Evolutionary conservation across 2,797 vertebrate genomes (phyloP).

Genomic region (Enteromius anoplus): DNA sequence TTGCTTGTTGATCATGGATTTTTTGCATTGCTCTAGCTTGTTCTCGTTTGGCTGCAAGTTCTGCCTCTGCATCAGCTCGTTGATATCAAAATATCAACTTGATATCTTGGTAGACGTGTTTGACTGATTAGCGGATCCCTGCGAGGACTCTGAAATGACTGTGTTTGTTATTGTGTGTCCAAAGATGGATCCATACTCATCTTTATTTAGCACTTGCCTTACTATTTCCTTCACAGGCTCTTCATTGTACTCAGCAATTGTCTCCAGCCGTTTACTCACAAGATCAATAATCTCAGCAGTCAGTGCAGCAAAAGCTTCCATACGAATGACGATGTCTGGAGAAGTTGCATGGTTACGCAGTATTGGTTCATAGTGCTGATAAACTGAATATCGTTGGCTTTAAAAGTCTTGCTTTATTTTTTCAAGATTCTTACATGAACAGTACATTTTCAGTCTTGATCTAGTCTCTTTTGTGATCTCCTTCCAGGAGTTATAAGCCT

Average conservation of each 20-base stretch:
- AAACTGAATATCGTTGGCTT: not conserved
- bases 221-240: slow-evolving; percentile 53
- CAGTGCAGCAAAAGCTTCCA: slow-evolving; percentile 52
- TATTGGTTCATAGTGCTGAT: slow-evolving; percentile 48
- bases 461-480: slow-evolving; percentile 38
- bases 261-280: slow-evolving; percentile 25
- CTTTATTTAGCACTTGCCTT: slow-evolving; percentile 48
- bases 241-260: slow-evolving; percentile 39
- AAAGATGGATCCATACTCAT: slow-evolving; percentile 57
- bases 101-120: not conserved
- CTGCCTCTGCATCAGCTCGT: slow-evolving; percentile 38
- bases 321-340: slow-evolving; percentile 46
- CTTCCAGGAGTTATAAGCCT: slow-evolving; percentile 47
- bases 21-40: slow-evolving; percentile 41
- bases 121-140: not conserved
- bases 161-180: slow-evolving; percentile 49
- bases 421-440: slow-evolving; percentile 44
- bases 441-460: slow-evolving; percentile 43
- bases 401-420: slow-evolving; percentile 24
- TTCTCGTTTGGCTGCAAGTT: slow-evolving; percentile 49
- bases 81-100: no score
- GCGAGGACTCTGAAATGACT: not conserved
- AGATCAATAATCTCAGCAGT: slow-evolving; percentile 52
- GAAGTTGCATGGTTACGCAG: slow-evolving; percentile 22
- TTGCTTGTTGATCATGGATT: no score